Conservation (phyloP, 2,888 invertebrate genomes). For the Amblyteles armatorius region DNA sequence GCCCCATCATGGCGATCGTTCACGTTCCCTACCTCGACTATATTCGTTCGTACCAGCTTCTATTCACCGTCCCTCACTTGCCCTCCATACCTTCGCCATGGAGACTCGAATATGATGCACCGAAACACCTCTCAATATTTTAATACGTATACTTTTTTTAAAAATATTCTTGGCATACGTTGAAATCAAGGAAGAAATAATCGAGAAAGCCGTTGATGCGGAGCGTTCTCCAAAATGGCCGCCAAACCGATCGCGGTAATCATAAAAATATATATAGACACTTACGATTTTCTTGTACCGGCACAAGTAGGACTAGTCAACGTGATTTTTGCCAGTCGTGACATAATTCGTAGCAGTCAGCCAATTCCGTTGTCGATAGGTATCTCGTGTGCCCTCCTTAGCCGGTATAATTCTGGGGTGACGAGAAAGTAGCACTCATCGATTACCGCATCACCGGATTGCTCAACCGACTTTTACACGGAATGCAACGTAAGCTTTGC, state of each 20-base stretch:
- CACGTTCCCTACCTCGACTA: slow-evolving; percentile 64
- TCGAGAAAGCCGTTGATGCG: neutral
- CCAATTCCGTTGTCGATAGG: neutral
- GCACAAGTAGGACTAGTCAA: slow-evolving; percentile 16
- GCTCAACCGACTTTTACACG: slow-evolving; percentile 33
- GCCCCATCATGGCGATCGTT: slow-evolving; percentile 81
- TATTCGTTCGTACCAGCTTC: slow-evolving; percentile 10
- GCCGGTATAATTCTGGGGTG: neutral
- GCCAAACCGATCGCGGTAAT: neutral
- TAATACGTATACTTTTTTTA: neutral
- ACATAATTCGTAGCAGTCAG: slow-evolving; percentile 57
- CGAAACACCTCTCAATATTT: neutral
- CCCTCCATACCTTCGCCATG: slow-evolving; percentile 4
- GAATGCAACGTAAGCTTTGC: slow-evolving; percentile 54
- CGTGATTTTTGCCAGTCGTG: slow-evolving; percentile 31
- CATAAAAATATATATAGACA: neutral
- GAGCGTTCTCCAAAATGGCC: slow-evolving; percentile 57
- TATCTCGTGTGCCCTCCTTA: slow-evolving; percentile 27
- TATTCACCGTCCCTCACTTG: slow-evolving; percentile 30
- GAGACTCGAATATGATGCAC: neutral
- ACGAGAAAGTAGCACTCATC: neutral
- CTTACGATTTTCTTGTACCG: slow-evolving; percentile 3
- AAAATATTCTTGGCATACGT: neutral
- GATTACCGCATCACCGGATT: slow-evolving; percentile 46
- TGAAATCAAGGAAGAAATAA: neutral